Conservation (phyloP, 1,140 invertebrate genomes). For the Ceratina japonica region DNA sequence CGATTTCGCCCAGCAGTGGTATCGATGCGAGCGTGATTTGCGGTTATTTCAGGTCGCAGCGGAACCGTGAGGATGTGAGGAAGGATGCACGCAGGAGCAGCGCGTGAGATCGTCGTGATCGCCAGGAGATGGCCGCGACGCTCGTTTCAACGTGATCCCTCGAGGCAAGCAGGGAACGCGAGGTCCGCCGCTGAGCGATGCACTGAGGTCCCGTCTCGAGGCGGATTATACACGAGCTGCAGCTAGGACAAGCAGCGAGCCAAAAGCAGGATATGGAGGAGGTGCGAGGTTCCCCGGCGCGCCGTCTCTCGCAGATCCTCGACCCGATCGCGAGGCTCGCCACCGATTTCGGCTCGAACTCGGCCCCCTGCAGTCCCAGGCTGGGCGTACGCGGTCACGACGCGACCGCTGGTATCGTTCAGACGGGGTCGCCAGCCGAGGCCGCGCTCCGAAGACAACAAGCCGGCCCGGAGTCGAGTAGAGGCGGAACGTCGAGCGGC, state of each 20-base stretch:
- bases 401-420: not conserved
- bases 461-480: conserved; percentile 28
- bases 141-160: conserved; percentile 44
- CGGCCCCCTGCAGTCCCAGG: conserved; percentile 77
- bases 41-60: conserved; percentile 45
- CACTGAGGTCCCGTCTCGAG: conserved; percentile 14
- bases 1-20: too few species aligned
- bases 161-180: conserved; percentile 34
- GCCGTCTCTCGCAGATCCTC: conserved; percentile 88
- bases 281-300: conserved; percentile 77
- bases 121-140: conserved; percentile 48
- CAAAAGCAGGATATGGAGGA: conserved; percentile 71
- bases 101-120: conserved; percentile 51
- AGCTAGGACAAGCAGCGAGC: not conserved
- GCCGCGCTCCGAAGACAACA: conserved; percentile 10
- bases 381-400: conserved; percentile 69
- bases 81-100: conserved; percentile 47
- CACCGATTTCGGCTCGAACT: conserved; percentile 78
- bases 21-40: too few species aligned
- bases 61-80: conserved; percentile 45
- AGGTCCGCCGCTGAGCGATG: conserved; percentile 47
- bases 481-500: conserved; percentile 59
- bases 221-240: not conserved
- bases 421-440: not conserved
- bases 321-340: conserved; percentile 86